Conservation (phyloP, 2,797 vertebrate species). For the Melanotaenia trifasciata region DNA sequence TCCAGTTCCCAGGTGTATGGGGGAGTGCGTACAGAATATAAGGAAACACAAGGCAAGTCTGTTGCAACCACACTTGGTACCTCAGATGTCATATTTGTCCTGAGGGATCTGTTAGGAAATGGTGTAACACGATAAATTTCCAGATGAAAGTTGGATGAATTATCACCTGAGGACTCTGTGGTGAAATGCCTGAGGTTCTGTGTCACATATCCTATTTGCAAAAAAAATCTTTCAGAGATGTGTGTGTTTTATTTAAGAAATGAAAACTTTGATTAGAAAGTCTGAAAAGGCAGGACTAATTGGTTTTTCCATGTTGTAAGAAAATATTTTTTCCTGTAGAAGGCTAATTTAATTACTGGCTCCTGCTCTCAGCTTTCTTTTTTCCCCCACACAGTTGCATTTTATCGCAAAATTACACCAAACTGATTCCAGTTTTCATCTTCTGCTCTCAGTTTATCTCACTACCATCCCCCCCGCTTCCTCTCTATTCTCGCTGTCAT, state of each 20-base stretch:
- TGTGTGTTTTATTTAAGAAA: background rate
- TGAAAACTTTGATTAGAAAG: background rate
- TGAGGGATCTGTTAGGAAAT: conserved; percentile 14
- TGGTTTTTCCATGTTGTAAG: background rate
- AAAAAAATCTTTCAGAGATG: background rate
- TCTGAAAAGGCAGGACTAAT: conserved; percentile 1
- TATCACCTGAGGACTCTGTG: background rate
- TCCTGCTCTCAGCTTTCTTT: background rate
- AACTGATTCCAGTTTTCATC: conserved; percentile 36
- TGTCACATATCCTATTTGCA: conserved; percentile 17
- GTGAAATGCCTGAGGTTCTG: conserved; percentile 7
- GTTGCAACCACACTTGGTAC: conserved; percentile 14
- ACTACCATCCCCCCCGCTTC: conserved; percentile 21
- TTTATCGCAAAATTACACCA: conserved; percentile 9
- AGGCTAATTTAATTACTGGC: background rate
- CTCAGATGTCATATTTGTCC: conserved; percentile 22
- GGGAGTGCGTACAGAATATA: conserved; percentile 29
- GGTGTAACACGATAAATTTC: conserved; percentile 15
- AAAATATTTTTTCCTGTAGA: background rate
- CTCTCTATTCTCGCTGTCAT: conserved; percentile 57
- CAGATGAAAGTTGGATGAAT: conserved; percentile 3
- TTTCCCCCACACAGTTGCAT: conserved; percentile 5
- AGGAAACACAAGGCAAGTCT: conserved; percentile 20
- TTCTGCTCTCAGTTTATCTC: conserved; percentile 37
- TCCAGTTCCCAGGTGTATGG: conserved; percentile 52